Conservation (phyloP, 2,888 invertebrate species). For the Drosophila prolongata region DNA sequence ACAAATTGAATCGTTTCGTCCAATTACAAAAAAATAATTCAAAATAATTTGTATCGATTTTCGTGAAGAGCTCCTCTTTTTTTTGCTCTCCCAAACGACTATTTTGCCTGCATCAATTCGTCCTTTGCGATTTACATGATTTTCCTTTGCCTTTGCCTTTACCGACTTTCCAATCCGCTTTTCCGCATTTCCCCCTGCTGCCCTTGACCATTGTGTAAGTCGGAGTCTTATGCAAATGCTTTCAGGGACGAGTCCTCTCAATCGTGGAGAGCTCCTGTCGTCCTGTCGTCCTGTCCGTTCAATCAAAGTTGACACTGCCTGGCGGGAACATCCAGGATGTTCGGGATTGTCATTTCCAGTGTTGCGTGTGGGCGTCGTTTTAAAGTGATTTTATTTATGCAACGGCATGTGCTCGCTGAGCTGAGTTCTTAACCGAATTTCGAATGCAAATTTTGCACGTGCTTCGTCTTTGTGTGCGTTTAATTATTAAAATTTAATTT, state of each 20-base stretch:
- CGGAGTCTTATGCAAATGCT: constrained; percentile 66
- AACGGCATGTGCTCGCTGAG: constrained; percentile 70
- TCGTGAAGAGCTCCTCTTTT: not conserved
- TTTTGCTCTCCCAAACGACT: constrained; percentile 13
- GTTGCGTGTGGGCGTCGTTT: constrained; percentile 41
- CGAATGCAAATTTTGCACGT: constrained; percentile 74
- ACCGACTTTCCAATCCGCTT: constrained; percentile 29
- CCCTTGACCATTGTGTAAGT: constrained; percentile 36
- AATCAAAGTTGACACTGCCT: constrained; percentile 58
- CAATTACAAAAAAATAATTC: constrained; percentile 30
- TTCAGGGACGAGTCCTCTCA: constrained; percentile 51
- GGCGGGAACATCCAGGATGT: constrained; percentile 20
- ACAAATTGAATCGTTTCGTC: not conserved
- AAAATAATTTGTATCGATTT: constrained; percentile 33
- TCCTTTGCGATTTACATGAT: constrained; percentile 35
- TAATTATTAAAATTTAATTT: constrained; percentile 80
- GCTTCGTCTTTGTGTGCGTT: constrained; percentile 54
- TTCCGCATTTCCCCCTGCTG: not conserved
- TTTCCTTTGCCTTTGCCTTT: constrained; percentile 12
- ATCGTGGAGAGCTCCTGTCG: constrained; percentile 16
- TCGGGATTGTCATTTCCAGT: constrained; percentile 28
- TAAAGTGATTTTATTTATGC: constrained; percentile 77
- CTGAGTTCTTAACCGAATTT: constrained; percentile 72
- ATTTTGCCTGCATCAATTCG: constrained; percentile 22
- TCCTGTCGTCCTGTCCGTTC: constrained; percentile 38